A percentile compares a stretch with the other conserved stretches of the same genome.
Conservation (phyloP, 2,888 invertebrate species). For the Chloromyia formosa region DNA sequence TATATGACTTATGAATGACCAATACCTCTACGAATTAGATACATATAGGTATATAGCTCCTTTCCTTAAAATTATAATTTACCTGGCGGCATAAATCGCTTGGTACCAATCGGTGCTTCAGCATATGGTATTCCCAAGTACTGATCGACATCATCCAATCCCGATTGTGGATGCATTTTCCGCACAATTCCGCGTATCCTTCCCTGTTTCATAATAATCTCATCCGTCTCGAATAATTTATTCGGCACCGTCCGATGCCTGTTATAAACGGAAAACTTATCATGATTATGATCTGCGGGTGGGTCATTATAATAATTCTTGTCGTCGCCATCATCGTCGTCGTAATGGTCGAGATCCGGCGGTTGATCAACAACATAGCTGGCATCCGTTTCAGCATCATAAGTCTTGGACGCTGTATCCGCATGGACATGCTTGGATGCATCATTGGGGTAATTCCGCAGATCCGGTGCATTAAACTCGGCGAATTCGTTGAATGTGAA, state of each 20-base stretch:
- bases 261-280: conserved; percentile 49
- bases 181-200: conserved; percentile 74
- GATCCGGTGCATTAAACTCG: conserved; percentile 16
- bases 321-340: not conserved
- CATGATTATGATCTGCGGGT: conserved; percentile 48
- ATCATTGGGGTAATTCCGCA: conserved; percentile 19
- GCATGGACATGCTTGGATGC: conserved; percentile 37
- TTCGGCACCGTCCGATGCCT: conserved; percentile 58
- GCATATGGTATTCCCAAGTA: conserved; percentile 85
- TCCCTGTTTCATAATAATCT: conserved; percentile 74
- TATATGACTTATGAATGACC: too few relatives aligned
- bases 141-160: conserved; percentile 75
- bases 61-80: conserved; percentile 49
- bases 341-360: conserved; percentile 26
- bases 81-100: conserved; percentile 88
- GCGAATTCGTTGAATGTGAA: conserved; percentile 1
- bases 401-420: not conserved
- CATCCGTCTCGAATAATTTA: conserved; percentile 67
- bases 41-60: too few relatives aligned
- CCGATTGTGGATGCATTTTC: conserved; percentile 69
- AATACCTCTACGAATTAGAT: too few relatives aligned
- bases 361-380: conserved; percentile 40
- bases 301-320: conserved; percentile 48
- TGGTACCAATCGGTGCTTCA: conserved; percentile 76
- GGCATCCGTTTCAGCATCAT: conserved; percentile 17